Base-by-base conservation (phyloP, 2,888 invertebrate species). In the Micoletzkya japonica region DNA sequence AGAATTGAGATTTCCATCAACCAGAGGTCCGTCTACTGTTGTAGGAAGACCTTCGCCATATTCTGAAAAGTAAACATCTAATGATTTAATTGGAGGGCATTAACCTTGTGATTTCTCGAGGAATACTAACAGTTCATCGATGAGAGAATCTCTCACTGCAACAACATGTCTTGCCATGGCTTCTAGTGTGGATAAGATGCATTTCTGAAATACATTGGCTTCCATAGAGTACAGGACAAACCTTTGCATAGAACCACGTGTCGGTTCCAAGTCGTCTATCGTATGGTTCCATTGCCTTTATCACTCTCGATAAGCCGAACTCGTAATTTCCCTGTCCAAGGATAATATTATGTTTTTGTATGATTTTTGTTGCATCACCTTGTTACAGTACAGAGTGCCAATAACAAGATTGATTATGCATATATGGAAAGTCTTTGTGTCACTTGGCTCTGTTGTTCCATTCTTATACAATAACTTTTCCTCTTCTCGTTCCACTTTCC, bases 401-500 rank as follows among this genome's bases (percentile, higher is more conserved):
- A 98, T 98, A 0, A 98, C 97, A 66, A 99, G 90, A 87, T 99
- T 98, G 2, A 99, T 95, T 75, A 97, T 99, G 86, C 97, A 98
- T 66, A 96, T 89, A 86, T 98, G 98, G 87, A 92, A 94, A 77
- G 92, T 91, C 87, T 97, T 95, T n/a, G 49, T 37, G 86, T 93
- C 93, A 59, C 94, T 93, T 0, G 94, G 93, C 80, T 94, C 93
- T n/a, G n/a, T n/a, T n/a, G n/a, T n/a, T n/a, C n/a, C n/a, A n/a
- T n/a, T n/a, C 85, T 94, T 93, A 83, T 92, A 93, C 72, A 92
- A 91, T 3, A 64, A 14, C 26, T 52, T 64, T 71, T 97, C 96
- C 86, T 98, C 97, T 85, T 97, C 96, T 80, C 95, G 93, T 86
- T 98, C 98, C 77, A 98, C 95, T 88, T 95, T 95, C 67, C 95